A percentile compares a stretch with the other conserved stretches of the same genome.
phyloP scores from a whole-genome alignment of 2,113 vertebrate genomes.

The Puntigrus tetrazona region DNA sequence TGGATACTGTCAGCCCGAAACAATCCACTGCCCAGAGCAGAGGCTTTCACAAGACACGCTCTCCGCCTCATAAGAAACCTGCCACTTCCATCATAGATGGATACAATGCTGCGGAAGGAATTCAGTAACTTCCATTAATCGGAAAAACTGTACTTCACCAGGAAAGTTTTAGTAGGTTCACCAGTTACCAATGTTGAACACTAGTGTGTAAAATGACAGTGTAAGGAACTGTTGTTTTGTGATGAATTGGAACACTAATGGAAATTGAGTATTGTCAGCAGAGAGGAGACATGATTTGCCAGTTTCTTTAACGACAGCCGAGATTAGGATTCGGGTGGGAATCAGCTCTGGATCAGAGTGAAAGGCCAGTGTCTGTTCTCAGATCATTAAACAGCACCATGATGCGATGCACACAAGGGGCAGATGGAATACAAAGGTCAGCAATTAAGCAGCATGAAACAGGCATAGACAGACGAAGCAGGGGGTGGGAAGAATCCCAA shows the following conservation, averaged over 20 bases:
- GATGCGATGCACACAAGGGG: constrained; percentile 26
- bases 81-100: not conserved
- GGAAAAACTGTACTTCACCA: not conserved
- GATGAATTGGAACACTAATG: not conserved
- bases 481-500: constrained; percentile 5
- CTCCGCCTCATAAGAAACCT: constrained; percentile 17
- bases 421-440: constrained; percentile 42
- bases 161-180: not conserved
- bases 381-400: constrained; percentile 26
- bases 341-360: constrained; percentile 15
- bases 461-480: not conserved
- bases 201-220: not conserved
- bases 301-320: constrained; percentile 3
- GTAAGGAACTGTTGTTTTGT: not conserved
- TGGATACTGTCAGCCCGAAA: constrained; percentile 46
- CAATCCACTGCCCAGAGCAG: constrained; percentile 14
- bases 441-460: constrained; percentile 40
- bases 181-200: not conserved
- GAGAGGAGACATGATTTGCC: not conserved
- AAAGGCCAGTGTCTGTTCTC: constrained; percentile 33
- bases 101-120: not conserved
- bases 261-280: not conserved
- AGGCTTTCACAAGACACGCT: not conserved
- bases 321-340: constrained; percentile 2
- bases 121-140: not conserved